phyloP scores from a whole-genome alignment of 2,113 vertebrate species.

The Serranochromis macrocephalus region DNA sequence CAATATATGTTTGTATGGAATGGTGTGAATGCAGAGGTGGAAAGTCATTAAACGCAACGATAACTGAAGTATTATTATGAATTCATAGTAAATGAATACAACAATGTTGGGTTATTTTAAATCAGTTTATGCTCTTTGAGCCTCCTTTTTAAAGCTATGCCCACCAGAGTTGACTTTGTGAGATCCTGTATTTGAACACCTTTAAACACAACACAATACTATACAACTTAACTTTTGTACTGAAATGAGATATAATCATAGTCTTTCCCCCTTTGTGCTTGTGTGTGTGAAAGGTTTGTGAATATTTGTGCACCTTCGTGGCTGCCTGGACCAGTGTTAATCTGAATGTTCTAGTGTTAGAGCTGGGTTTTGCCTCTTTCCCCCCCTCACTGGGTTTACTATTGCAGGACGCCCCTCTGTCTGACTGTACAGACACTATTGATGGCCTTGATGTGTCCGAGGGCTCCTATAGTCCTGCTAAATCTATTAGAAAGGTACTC shows the following conservation, averaged over 20 bases:
- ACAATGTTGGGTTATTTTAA: not conserved
- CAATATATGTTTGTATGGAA: not conserved
- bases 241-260: not conserved
- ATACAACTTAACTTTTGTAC: not conserved
- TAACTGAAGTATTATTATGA: not conserved
- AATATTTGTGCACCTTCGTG: not conserved
- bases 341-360: conserved; percentile 34
- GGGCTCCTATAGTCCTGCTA: conserved; percentile 95
- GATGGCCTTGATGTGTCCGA: conserved; percentile 95
- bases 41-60: not conserved
- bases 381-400: conserved; percentile 86
- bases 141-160: not conserved
- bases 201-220: not conserved
- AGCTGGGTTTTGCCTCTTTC: conserved; percentile 77
- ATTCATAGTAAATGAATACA: not conserved
- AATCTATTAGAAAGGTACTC: conserved; percentile 98
- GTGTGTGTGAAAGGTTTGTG: not conserved
- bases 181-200: not conserved
- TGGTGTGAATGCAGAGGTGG: conserved; percentile 26
- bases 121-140: not conserved
- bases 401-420: conserved; percentile 98
- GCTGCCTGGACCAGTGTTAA: not conserved
- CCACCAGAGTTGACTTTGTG: not conserved
- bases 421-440: conserved; percentile 99
- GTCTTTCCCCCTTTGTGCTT: conserved; percentile 37